phyloP scores from a whole-genome alignment of 1,140 invertebrate species.

The Mycetomoellerius zeteki region DNA sequence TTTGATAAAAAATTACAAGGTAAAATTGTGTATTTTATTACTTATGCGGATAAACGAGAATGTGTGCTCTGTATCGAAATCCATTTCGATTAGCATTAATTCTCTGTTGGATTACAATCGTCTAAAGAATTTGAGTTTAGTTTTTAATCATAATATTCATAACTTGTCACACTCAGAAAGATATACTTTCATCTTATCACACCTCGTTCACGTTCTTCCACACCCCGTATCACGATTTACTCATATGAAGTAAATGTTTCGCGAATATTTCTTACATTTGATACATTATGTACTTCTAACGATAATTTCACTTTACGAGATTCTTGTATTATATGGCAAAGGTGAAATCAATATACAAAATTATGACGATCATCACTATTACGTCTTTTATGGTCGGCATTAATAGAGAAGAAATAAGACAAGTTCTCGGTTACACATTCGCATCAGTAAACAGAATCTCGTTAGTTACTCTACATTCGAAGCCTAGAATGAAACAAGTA shows the following conservation, averaged over 20 bases:
- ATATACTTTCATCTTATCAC: slow-evolving; percentile 24
- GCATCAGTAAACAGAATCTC: slow-evolving; percentile 34
- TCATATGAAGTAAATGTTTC: slow-evolving; percentile 60
- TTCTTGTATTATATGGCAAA: slow-evolving; percentile 58
- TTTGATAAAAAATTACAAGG: slow-evolving; percentile 10
- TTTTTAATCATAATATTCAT: neutral
- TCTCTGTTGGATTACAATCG: neutral
- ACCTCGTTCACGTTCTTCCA: slow-evolving; percentile 71
- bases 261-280: slow-evolving; percentile 52
- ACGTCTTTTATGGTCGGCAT: slow-evolving; percentile 35
- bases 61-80: neutral
- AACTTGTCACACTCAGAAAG: slow-evolving; percentile 70
- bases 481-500: slow-evolving; percentile 68
- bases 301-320: slow-evolving; percentile 54
- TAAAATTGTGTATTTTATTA: slow-evolving; percentile 25
- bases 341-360: slow-evolving; percentile 51
- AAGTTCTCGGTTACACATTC: slow-evolving; percentile 9
- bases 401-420: slow-evolving; percentile 31
- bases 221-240: slow-evolving; percentile 63
- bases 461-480: slow-evolving; percentile 36
- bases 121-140: neutral
- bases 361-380: slow-evolving; percentile 27
- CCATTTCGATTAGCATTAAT: neutral
- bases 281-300: slow-evolving; percentile 46
- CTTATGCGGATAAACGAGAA: neutral